Evolutionary conservation across 2,113 vertebrate genomes (phyloP), one percentile per base, ranked within the genome.

Genomic region (Coptodon rendalli): DNA sequence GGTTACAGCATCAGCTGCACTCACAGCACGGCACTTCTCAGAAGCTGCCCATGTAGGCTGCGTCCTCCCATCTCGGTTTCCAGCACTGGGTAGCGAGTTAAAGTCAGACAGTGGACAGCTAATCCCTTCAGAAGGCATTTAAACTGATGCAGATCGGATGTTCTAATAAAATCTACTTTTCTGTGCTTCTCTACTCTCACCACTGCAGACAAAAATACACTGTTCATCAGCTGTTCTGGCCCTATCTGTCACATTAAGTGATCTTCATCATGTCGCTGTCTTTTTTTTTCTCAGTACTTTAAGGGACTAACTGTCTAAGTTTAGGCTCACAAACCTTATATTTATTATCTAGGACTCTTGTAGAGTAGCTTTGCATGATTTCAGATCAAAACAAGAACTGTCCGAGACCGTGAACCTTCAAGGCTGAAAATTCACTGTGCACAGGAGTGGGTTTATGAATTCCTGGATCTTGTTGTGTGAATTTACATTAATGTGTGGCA

Each of bases 61-160:
- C 2, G 13, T 43, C 38, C 54, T 29, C 6, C 1, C 31, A 7
- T 66, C 85, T 87, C 82, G 1, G 27, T 76, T 53, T 83, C 59
- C 43, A 73, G 24, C 13, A 4, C 66, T 81, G 11, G 3, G 34
- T 68, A 63, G 66, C 13, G 1, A 73, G 52, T 90, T 92, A 76
- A 92, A 91, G 61, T 4, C 43, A 10, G 73, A 16, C 54, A 1
- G 63, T 68, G 14, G 9, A 38, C 16, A 57, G 53, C 43, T 93
- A 87, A 94, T 92, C 91, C 52, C 9, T 86, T 86, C 86, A 63
- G 29, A 85, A 86, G 78, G 79, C 56, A 56, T 80, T 82, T 22
- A 73, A 12, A 5, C 52, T 59, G 53, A 50, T n/a, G 40, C 84
- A 84, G 81, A 71, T 85, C 56, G 40, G 4, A 68, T 57, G 40